phyloP scores from a whole-genome alignment of 2,888 invertebrate species.

The Eupithecia insigniata region DNA sequence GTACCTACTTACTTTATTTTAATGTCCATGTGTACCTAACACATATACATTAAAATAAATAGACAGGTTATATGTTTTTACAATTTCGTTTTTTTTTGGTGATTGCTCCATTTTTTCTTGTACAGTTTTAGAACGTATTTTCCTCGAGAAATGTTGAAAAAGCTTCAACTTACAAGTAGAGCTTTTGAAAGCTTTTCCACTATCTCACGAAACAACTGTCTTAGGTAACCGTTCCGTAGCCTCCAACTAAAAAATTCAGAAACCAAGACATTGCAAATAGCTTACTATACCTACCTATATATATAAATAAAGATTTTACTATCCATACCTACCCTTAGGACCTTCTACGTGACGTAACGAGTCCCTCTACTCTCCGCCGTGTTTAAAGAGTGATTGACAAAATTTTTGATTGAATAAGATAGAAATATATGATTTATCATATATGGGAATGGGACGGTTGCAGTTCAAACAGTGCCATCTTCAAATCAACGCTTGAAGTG shows the following conservation, averaged over 20 bases:
- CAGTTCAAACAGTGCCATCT: constrained; percentile 73
- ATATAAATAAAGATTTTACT: constrained; percentile 53
- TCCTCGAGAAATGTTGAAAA: not conserved
- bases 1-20: too few relatives aligned
- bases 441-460: constrained; percentile 76
- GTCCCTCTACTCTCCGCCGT: constrained; percentile 64
- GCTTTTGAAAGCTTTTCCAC: constrained; percentile 37
- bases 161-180: not conserved
- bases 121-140: not conserved
- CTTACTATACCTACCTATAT: constrained; percentile 44
- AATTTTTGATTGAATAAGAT: constrained; percentile 68
- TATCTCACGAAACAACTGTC: constrained; percentile 45
- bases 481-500: constrained; percentile 70
- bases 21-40: too few relatives aligned
- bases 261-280: constrained; percentile 51
- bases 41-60: not conserved
- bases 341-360: constrained; percentile 71
- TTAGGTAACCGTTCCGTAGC: constrained; percentile 51
- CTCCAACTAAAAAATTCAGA: constrained; percentile 59
- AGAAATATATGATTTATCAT: constrained; percentile 70
- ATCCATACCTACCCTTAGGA: constrained; percentile 66
- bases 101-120: not conserved
- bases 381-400: constrained; percentile 68
- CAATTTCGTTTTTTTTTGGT: not conserved
- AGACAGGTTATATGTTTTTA: not conserved